phyloP scores from a whole-genome alignment of 2,888 invertebrate species.

The Epistrophe grossulariae region DNA sequence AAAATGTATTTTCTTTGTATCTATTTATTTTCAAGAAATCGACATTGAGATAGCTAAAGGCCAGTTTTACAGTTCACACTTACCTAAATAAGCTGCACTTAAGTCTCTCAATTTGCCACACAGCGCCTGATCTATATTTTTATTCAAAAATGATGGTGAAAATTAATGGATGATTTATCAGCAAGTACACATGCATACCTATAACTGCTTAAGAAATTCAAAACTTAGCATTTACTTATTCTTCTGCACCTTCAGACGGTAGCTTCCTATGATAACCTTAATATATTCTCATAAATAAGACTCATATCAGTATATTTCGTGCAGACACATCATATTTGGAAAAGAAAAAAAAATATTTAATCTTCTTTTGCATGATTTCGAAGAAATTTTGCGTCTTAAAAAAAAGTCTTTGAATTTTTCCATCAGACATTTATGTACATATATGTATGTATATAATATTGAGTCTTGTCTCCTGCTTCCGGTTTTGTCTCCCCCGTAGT shows the following conservation, averaged over 20 bases:
- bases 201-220: neutral
- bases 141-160: too few species aligned
- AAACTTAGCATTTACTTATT: neutral
- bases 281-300: conserved; percentile 8
- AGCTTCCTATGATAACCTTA: neutral
- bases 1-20: too few species aligned
- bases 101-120: too few species aligned
- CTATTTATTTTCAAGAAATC: too few species aligned
- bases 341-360: neutral
- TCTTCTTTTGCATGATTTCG: neutral
- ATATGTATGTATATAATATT: neutral
- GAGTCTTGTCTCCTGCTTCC: neutral
- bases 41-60: too few species aligned
- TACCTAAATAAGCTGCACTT: too few species aligned
- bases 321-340: conserved; percentile 1
- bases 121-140: too few species aligned
- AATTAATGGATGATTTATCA: too few species aligned
- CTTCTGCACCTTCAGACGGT: too few species aligned
- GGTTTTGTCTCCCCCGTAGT: neutral
- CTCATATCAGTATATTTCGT: conserved; percentile 5
- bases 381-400: neutral
- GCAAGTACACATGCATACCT: too few species aligned
- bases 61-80: too few species aligned
- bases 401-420: conserved; percentile 26
- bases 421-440: conserved; percentile 11